A percentile compares a stretch with the other conserved stretches of the same genome.
Evolutionary conservation across 2,888 invertebrate genomes (phyloP).

Genomic region (Tenthredo livida): DNA sequence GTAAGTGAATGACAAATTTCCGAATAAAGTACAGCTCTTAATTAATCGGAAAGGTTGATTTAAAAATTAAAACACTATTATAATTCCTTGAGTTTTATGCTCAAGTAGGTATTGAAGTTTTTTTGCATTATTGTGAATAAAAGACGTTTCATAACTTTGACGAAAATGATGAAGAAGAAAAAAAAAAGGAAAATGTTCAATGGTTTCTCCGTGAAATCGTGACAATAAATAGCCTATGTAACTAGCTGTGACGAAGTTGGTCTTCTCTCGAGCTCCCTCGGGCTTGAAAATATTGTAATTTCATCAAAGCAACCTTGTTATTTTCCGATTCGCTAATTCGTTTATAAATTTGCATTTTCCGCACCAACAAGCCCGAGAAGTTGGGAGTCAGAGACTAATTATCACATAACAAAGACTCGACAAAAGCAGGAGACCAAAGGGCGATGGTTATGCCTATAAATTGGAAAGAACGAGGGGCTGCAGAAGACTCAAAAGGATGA

Average conservation of each 20-base stretch:
- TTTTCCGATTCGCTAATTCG: conserved; percentile 67
- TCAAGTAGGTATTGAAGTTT: neutral
- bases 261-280: conserved; percentile 13
- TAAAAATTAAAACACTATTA: neutral
- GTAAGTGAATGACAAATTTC: neutral
- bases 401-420: conserved; percentile 57
- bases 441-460: conserved; percentile 17
- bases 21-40: neutral
- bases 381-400: conserved; percentile 54
- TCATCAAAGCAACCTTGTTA: conserved; percentile 61
- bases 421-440: conserved; percentile 8
- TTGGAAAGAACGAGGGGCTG: neutral
- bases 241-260: neutral
- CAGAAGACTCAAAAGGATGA: conserved; percentile 21
- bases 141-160: neutral
- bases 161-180: neutral
- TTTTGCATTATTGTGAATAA: neutral
- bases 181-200: neutral
- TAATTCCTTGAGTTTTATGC: neutral
- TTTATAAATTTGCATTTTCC: conserved; percentile 62
- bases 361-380: conserved; percentile 58
- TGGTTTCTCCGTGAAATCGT: neutral
- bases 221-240: neutral
- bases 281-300: conserved; percentile 25
- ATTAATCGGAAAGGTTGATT: neutral